Percentiles rank a stretch among this genome's conserved stretches.
Evolutionary conservation across 2,888 invertebrate species (phyloP).

Genomic region (Tetragonisca angustula): DNA sequence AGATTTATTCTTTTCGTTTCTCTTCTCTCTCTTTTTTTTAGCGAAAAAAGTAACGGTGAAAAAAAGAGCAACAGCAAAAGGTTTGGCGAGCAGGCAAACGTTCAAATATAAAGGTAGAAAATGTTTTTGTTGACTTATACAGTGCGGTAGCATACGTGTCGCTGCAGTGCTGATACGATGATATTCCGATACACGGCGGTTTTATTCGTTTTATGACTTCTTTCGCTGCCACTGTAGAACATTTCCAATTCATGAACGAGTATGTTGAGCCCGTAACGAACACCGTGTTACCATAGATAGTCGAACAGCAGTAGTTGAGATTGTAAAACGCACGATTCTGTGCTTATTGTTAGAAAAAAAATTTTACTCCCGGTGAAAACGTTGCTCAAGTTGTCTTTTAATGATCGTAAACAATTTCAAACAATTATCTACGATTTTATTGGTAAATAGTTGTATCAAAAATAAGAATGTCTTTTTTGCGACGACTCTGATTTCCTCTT

Average conservation of each 20-base stretch:
- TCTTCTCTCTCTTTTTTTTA: neutral
- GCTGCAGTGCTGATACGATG: slow-evolving; percentile 61
- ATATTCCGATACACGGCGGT: slow-evolving; percentile 75
- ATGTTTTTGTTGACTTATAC: slow-evolving; percentile 33
- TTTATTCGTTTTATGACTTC: slow-evolving; percentile 76
- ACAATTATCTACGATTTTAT: neutral
- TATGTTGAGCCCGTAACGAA: slow-evolving; percentile 68
- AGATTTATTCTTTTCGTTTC: neutral
- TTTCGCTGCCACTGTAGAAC: slow-evolving; percentile 78
- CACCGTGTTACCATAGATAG: slow-evolving; percentile 58
- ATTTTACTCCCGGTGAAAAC: neutral
- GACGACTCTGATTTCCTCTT: neutral
- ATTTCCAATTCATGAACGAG: slow-evolving; percentile 83
- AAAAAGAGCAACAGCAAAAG: slow-evolving; percentile 17
- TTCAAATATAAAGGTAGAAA: slow-evolving; percentile 14
- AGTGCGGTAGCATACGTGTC: slow-evolving; percentile 16
- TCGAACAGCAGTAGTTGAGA: slow-evolving; percentile 17
- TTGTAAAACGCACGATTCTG: slow-evolving; percentile 9
- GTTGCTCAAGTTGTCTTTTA: neutral
- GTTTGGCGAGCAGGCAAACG: slow-evolving; percentile 17
- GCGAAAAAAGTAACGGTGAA: neutral
- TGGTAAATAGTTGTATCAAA: neutral
- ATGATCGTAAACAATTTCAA: neutral
- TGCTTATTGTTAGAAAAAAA: slow-evolving; percentile 12
- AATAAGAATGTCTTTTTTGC: neutral